Conservation (phyloP, 2,888 invertebrate species). For the Silvanus unidentatus region DNA sequence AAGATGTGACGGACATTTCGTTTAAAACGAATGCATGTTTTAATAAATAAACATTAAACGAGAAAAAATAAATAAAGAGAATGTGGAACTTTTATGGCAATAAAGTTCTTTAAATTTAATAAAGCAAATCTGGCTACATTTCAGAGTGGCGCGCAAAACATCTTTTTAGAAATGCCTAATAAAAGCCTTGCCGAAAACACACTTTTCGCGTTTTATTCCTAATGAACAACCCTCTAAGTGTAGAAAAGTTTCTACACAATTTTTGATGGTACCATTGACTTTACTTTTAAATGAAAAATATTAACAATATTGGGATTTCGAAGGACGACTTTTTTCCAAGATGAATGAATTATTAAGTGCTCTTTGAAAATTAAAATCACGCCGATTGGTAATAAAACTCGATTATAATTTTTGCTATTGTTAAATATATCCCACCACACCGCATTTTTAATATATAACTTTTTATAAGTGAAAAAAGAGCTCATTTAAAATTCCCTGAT, state of each 20-base stretch:
- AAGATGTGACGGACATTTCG: neutral
- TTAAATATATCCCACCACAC: too few species aligned
- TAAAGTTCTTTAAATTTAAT: constrained; percentile 27
- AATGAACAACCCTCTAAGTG: constrained; percentile 12
- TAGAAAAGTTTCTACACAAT: neutral
- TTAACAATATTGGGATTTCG: too few species aligned
- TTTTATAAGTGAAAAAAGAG: too few species aligned
- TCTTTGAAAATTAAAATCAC: too few species aligned
- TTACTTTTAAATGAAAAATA: too few species aligned
- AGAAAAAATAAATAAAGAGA: constrained; percentile 19
- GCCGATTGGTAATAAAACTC: too few species aligned
- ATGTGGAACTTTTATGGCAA: constrained; percentile 20
- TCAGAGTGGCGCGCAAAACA: constrained; percentile 2
- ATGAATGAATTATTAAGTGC: too few species aligned
- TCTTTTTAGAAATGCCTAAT: constrained; percentile 6
- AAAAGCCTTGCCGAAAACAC: constrained; percentile 14
- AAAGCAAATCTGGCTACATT: constrained; percentile 21
- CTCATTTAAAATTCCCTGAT: too few species aligned
- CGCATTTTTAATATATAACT: too few species aligned
- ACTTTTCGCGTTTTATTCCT: constrained; percentile 12
- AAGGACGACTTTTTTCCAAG: too few species aligned
- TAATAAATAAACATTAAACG: constrained; percentile 10
- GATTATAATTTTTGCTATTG: too few species aligned
- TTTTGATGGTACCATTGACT: too few species aligned
- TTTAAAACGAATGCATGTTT: neutral